Conservation (phyloP, 2,888 invertebrate genomes). For the Trissolcus japonicus region DNA sequence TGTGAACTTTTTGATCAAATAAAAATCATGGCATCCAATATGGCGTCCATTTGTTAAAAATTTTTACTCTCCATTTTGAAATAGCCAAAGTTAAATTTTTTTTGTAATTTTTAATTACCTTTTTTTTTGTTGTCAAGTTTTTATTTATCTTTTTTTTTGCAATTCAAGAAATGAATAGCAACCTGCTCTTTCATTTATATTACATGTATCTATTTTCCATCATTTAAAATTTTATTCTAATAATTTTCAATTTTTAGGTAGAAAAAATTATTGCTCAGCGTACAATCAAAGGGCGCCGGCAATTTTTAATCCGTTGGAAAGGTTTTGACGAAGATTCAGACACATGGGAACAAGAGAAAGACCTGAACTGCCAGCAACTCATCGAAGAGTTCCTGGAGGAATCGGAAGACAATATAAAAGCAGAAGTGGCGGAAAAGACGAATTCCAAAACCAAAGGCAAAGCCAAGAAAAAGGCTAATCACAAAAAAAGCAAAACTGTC, state of each 20-base stretch:
- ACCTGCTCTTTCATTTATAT: no score
- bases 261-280: conserved; percentile 84
- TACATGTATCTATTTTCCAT: no score
- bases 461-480: conserved; percentile 17
- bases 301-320: conserved; percentile 87
- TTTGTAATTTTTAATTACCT: neutral
- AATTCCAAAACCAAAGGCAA: conserved; percentile 22
- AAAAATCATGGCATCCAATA: no score
- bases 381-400: conserved; percentile 78
- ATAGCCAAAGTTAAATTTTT: no score
- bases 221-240: neutral
- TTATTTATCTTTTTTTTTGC: no score
- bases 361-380: conserved; percentile 83
- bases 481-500: conserved; percentile 34
- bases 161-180: no score
- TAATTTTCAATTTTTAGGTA: conserved; percentile 77
- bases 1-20: no score
- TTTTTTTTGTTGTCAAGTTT: no score
- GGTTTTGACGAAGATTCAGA: conserved; percentile 84
- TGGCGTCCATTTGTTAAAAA: no score
- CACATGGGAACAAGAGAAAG: conserved; percentile 86
- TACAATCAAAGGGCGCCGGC: conserved; percentile 81
- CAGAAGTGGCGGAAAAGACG: conserved; percentile 23
- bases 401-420: conserved; percentile 61
- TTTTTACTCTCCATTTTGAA: neutral